These are phyloP conservation scores for Cecropterus lyciades DNA, from an alignment of 1,140 invertebrate genomes.

Conservation along the genomic window DNA sequence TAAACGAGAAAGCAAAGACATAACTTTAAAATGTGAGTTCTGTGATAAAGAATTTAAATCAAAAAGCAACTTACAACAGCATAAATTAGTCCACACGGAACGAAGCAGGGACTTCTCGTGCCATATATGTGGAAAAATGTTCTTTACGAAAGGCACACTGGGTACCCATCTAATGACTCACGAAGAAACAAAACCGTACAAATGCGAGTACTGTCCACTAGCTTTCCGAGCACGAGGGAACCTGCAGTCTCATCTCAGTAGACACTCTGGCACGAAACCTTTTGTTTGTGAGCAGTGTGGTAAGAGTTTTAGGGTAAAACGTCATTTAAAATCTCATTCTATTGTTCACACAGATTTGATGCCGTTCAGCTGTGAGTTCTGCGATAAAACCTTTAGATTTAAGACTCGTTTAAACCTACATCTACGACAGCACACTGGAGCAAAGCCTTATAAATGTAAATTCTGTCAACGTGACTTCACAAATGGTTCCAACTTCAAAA, in stretches of 20 bases:
- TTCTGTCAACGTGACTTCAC: constrained; percentile 89
- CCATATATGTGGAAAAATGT: constrained; percentile 77
- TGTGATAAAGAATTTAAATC: constrained; percentile 75
- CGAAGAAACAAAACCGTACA: constrained; percentile 68
- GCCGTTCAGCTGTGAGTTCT: constrained; percentile 91
- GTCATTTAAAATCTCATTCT: constrained; percentile 74
- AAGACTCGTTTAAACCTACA: constrained; percentile 89
- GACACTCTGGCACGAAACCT: constrained; percentile 89
- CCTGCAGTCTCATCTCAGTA: constrained; percentile 84
- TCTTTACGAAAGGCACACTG: constrained; percentile 75
- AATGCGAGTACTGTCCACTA: constrained; percentile 70
- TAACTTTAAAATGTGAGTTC: constrained; percentile 60
- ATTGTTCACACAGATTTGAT: constrained; percentile 94
- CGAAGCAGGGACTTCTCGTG: constrained; percentile 70
- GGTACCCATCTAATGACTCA: constrained; percentile 70
- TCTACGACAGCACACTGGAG: constrained; percentile 87
- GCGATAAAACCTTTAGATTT: constrained; percentile 89
- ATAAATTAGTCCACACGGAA: constrained; percentile 66
- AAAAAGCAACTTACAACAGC: constrained; percentile 65
- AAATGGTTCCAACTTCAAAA: constrained; percentile 91
- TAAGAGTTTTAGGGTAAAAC: constrained; percentile 87
- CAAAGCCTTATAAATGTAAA: constrained; percentile 86
- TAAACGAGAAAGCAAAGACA: constrained; percentile 46
- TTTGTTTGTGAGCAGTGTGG: constrained; percentile 91
- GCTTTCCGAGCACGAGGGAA: constrained; percentile 70